These are phyloP conservation scores for Agonum fuliginosum DNA, from an alignment of 2,888 invertebrate species.

Conservation along the genomic window DNA sequence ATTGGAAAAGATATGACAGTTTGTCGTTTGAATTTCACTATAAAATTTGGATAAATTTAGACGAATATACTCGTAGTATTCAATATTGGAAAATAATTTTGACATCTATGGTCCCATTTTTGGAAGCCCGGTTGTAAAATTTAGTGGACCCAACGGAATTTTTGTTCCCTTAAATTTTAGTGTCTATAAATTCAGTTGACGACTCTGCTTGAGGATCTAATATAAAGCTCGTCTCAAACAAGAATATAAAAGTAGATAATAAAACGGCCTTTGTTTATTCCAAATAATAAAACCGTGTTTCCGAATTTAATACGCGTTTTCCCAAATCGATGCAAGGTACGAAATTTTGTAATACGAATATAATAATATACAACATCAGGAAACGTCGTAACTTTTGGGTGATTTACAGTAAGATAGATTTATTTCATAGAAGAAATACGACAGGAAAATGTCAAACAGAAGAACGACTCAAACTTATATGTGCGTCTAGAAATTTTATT, in stretches of 20 bases:
- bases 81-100: neutral
- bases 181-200: constrained; percentile 20
- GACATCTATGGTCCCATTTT: neutral
- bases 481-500: no score
- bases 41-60: neutral
- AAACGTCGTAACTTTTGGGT: no score
- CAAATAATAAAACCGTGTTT: neutral
- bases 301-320: neutral
- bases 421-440: no score
- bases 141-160: constrained; percentile 15
- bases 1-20: no score
- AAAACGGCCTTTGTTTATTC: constrained; percentile 23
- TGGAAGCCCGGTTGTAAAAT: constrained; percentile 24
- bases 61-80: neutral
- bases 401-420: no score
- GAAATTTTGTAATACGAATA: no score
- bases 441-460: no score
- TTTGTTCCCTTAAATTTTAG: constrained; percentile 27
- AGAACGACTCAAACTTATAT: no score
- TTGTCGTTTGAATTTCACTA: no score
- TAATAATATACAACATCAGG: no score
- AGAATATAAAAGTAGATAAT: constrained; percentile 18
- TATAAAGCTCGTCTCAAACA: constrained; percentile 7
- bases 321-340: neutral
- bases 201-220: constrained; percentile 18